A percentile compares a stretch with the other conserved stretches of the same genome.
Conservation (phyloP, 2,113 vertebrate genomes). For the Strix aluco region DNA sequence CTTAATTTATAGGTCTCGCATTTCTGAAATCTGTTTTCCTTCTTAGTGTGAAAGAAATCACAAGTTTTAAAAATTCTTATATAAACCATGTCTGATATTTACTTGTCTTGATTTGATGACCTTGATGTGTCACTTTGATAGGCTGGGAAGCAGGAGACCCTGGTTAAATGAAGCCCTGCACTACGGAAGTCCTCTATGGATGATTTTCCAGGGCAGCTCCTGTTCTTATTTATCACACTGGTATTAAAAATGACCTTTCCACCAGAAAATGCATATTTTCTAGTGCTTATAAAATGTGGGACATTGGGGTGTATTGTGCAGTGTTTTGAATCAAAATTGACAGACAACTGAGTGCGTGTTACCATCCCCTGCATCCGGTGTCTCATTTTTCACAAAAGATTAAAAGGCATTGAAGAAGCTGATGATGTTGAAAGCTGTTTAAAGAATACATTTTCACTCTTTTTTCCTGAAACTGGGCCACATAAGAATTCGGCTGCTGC, state of each 20-base stretch:
- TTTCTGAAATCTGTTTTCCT: background rate
- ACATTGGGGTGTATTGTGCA: background rate
- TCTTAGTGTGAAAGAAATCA: background rate
- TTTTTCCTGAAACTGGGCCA: background rate
- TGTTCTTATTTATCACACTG: background rate
- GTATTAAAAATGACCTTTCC: background rate
- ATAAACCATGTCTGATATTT: background rate
- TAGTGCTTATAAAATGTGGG: background rate
- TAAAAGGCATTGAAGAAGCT: background rate
- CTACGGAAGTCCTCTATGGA: background rate
- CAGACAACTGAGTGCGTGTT: background rate
- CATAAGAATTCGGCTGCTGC: background rate
- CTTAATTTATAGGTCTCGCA: background rate
- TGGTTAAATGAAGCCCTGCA: background rate
- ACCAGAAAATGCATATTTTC: background rate
- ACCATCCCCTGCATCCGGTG: background rate
- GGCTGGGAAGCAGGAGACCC: background rate
- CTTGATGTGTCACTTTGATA: background rate
- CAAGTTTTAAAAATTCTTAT: background rate
- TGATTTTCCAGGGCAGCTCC: background rate
- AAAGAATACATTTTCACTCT: background rate
- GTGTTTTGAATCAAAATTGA: background rate
- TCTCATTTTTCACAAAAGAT: background rate
- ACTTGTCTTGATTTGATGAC: background rate
- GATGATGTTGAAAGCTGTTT: background rate